Evolutionary conservation across 2,888 invertebrate genomes (phyloP), one percentile per base, ranked within the genome.

Genomic region (Drosophila falleni): DNA sequence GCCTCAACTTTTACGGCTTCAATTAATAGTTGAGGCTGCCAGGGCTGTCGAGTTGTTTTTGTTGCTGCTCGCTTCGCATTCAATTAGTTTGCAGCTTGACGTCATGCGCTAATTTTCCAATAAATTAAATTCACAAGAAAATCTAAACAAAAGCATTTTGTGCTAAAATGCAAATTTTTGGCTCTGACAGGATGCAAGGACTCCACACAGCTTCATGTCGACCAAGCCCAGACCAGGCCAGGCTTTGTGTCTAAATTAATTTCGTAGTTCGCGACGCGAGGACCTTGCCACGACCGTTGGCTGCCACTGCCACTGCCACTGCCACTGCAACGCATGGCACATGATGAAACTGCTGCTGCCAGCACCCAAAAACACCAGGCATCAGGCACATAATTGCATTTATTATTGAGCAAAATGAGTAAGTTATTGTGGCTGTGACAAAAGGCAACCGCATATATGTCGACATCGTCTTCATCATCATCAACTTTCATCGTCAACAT

Each of bases 341-440:
- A 76, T 68, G 74, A 54, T 41, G 63, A n/a, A n/a, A n/a, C 42
- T 59, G 56, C 11, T 29, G 29, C 61, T 66, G 33, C 37, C 49
- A 50, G 51, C 44, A 56, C 44, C 44, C 23, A 37, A 44, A 44
- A 35, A 29, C 60, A 54, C 41, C 65, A 60, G 55, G 75, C 72
- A 61, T 64, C 73, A 69, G 62, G 74, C 77, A 81, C 86, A 87
- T 90, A 89, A 89, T 89, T 89, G 90, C 89, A 89, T 89, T 89
- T 90, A 89, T 90, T 89, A 89, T 89, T 90, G 87, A 90, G 89
- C 88, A 87, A 89, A 89, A 87, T 88, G 89, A 80, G 89, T 87
- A 81, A 85, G 89, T 83, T 89, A 82, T 83, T 83, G 88, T 85
- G 86, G 88, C 75, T 77, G 67, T 78, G 72, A 80, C 83, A 84